Evolutionary conservation across 2,888 invertebrate genomes (phyloP), one percentile per base, ranked within the genome.

Genomic region (Cantharis rustica): DNA sequence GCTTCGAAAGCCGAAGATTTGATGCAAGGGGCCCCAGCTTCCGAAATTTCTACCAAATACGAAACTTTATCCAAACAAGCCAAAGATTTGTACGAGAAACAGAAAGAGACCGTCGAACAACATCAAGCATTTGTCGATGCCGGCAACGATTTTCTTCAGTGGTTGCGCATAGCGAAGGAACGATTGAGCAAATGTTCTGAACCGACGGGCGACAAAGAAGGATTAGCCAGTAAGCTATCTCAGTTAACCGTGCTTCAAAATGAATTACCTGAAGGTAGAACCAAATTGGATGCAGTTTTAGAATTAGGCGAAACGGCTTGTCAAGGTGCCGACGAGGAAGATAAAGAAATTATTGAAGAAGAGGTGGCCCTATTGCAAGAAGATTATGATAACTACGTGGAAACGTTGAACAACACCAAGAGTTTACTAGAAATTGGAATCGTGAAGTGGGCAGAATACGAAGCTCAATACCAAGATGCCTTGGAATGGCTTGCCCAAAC

Each of bases 361-460:
- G 97, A 97, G 90, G 95, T 97, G 72, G 96, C 95, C 75, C 90
- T 96, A 75, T 90, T 97, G 84, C 97, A 97, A 89, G 96, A 96
- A 85, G 97, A 97, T 87, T 97, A 95, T 86, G 97, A 97, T 87
- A 94, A 92, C 79, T 89, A 87, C 86, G 93, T 94, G 64, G 96
- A 96, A 82, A 93, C 93, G 77, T 88, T 97, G 5, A 93, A 93
- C 83, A 94, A 92, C 83, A 95, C 95, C 2, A 96, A 96, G 89
- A 92, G 92, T 80, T 89, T 95, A 62, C 90, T 97, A 69, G 97
- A 97, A 89, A 92, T 94, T 79, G 97, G 96, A 83, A 95, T 97
- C 85, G 96, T 96, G 0, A 96, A 96, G 86, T 97, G 97, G 97
- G 96, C 95, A 0, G 97, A 97, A 87, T 97, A 97, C 86, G 96